Evolutionary conservation across 2,797 vertebrate species (phyloP).

Genomic region (Neomorphus geoffroyi): DNA sequence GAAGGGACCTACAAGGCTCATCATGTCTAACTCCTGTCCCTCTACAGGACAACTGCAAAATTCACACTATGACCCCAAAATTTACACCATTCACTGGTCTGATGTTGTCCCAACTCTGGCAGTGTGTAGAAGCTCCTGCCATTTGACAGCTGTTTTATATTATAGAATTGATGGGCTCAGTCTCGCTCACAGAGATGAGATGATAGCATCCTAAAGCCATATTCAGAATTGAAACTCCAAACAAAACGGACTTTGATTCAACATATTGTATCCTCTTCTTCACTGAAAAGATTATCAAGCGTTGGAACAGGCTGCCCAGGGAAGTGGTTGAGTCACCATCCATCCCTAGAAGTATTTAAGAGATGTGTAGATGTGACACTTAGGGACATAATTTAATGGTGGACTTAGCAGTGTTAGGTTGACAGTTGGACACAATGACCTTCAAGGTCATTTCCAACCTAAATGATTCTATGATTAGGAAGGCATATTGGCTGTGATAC

Average conservation of each 20-base stretch:
- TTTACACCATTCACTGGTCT: background rate
- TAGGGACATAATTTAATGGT: background rate
- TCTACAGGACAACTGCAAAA: no score
- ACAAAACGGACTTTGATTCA: background rate
- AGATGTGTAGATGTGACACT: background rate
- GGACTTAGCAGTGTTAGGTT: background rate
- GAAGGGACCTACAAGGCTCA: no score
- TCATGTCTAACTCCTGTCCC: no score
- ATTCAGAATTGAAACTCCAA: background rate
- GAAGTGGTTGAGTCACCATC: background rate
- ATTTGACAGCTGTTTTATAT: background rate
- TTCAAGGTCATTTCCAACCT: background rate
- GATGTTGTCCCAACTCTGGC: background rate
- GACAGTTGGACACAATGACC: background rate
- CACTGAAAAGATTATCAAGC: background rate
- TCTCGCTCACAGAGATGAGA: background rate
- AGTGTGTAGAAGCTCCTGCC: background rate
- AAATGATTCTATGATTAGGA: background rate
- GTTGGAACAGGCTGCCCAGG: background rate
- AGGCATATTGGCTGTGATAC: background rate
- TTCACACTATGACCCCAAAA: no score
- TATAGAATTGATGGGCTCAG: background rate
- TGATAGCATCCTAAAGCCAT: background rate
- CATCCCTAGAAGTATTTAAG: background rate
- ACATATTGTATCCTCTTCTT: background rate